Conservation (phyloP, 2,797 vertebrate genomes). For the Silurus aristotelis region DNA sequence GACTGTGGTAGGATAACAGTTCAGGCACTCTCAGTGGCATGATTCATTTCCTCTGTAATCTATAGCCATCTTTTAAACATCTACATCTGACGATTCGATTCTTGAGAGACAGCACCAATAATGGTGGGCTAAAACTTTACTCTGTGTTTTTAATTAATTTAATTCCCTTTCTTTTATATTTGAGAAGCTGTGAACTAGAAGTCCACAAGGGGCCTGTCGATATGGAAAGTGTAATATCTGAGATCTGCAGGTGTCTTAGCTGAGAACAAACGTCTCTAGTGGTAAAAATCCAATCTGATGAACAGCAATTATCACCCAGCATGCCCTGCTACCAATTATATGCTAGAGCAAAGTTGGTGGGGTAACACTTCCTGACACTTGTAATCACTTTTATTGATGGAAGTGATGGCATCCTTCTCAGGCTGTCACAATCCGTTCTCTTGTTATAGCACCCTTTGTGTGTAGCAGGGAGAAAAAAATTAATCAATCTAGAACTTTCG, state of each 20-base stretch:
- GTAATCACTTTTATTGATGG: conserved; percentile 37
- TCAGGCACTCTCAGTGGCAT: conserved; percentile 10
- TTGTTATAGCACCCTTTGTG: conserved; percentile 32
- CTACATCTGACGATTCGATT: background rate
- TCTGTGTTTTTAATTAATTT: conserved; percentile 3
- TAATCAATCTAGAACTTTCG: conserved; percentile 20
- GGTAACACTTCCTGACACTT: conserved; percentile 40
- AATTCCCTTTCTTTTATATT: conserved; percentile 16
- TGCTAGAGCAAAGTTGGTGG: conserved; percentile 63
- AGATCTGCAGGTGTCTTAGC: conserved; percentile 44
- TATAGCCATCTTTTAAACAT: background rate
- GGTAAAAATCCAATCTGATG: conserved; percentile 57
- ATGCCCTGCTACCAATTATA: conserved; percentile 63
- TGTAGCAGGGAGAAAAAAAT: conserved; percentile 2
- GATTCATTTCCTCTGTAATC: conserved; percentile 24
- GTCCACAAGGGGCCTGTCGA: conserved; percentile 12
- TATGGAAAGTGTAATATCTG: conserved; percentile 38
- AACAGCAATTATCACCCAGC: conserved; percentile 69
- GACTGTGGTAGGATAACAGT: conserved; percentile 6
- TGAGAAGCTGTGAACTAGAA: background rate
- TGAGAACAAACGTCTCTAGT: conserved; percentile 32
- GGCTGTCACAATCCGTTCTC: conserved; percentile 23
- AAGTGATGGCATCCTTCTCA: conserved; percentile 26
- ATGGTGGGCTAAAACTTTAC: conserved; percentile 2
- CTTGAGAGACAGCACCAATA: conserved; percentile 22